A percentile compares a stretch with the other conserved stretches of the same genome.
phyloP scores from a whole-genome alignment of 92 coral and sea anemone genomes.

The Siderastrea siderea region DNA sequence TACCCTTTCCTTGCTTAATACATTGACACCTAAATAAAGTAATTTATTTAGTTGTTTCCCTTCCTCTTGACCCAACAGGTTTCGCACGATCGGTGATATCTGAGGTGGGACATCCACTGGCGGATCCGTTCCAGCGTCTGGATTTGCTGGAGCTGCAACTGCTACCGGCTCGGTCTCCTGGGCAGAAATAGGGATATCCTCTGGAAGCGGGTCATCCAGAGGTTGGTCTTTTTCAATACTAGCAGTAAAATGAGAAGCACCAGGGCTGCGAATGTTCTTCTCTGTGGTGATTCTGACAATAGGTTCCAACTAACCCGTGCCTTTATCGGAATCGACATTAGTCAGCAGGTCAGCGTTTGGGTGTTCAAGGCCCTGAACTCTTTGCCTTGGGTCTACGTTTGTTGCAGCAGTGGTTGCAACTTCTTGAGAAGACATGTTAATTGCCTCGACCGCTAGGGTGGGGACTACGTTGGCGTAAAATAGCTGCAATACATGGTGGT shows the following conservation, averaged over 20 bases:
- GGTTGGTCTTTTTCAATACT: not conserved
- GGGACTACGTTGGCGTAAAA: too few relatives aligned
- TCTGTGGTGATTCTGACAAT: not conserved
- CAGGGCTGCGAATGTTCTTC: not conserved
- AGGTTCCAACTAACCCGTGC: not conserved
- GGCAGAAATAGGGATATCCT: too few relatives aligned
- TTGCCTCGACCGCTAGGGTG: slow-evolving; percentile 50
- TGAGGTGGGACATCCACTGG: not conserved
- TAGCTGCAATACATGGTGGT: too few relatives aligned
- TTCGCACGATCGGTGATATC: not conserved
- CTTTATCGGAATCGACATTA: not conserved
- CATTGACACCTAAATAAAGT: too few relatives aligned
- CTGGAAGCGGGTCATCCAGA: not conserved
- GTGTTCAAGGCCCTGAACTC: slow-evolving; percentile 1
- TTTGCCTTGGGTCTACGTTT: not conserved
- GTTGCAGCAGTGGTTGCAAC: not conserved
- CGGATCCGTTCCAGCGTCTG: too few relatives aligned
- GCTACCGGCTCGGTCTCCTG: too few relatives aligned
- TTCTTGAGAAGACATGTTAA: slow-evolving; percentile 29
- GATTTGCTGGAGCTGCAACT: too few relatives aligned
- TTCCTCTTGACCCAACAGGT: not conserved
- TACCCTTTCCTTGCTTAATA: too few relatives aligned
- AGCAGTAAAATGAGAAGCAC: not conserved
- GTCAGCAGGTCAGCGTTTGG: not conserved
- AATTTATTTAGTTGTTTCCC: too few relatives aligned